These are phyloP conservation scores for Borostomias antarcticus DNA, from an alignment of 2,797 vertebrate genomes.

Conservation along the genomic window DNA sequence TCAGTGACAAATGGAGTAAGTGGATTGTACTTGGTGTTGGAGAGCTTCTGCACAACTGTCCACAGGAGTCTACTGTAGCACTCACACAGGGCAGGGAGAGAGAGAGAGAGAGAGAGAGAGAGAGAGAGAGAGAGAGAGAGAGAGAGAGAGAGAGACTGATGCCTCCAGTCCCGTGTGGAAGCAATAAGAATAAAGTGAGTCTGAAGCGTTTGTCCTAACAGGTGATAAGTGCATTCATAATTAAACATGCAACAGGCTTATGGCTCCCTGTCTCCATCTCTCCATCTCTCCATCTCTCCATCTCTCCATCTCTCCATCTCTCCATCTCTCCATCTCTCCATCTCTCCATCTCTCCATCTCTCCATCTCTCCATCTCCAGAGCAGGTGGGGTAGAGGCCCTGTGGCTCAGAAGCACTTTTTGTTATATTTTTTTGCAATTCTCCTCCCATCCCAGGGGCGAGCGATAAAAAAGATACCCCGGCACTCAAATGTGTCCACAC, in stretches of 20 bases:
- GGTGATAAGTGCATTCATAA: slow-evolving; percentile 8
- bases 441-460: too few relatives aligned
- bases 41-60: slow-evolving; percentile 39
- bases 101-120: slow-evolving; percentile 28
- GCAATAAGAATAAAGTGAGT: not conserved
- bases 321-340: too few relatives aligned
- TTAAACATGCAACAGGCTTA: slow-evolving; percentile 14
- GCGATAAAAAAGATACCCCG: too few relatives aligned
- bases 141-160: slow-evolving; percentile 19
- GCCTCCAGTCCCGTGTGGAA: slow-evolving; percentile 8
- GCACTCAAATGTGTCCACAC: too few relatives aligned
- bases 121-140: slow-evolving; percentile 24
- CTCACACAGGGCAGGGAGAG: too few relatives aligned
- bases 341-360: too few relatives aligned
- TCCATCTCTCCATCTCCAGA: too few relatives aligned
- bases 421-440: too few relatives aligned
- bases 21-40: slow-evolving; percentile 22
- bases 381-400: too few relatives aligned
- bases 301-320: too few relatives aligned
- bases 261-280: slow-evolving; percentile 1
- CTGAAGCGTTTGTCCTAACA: not conserved
- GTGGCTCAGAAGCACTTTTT: too few relatives aligned
- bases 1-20: slow-evolving; percentile 34
- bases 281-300: not conserved
- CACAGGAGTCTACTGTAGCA: too few relatives aligned